These are phyloP conservation scores for Vimba vimba DNA, from an alignment of 2,113 vertebrate genomes.

Conservation along the genomic window DNA sequence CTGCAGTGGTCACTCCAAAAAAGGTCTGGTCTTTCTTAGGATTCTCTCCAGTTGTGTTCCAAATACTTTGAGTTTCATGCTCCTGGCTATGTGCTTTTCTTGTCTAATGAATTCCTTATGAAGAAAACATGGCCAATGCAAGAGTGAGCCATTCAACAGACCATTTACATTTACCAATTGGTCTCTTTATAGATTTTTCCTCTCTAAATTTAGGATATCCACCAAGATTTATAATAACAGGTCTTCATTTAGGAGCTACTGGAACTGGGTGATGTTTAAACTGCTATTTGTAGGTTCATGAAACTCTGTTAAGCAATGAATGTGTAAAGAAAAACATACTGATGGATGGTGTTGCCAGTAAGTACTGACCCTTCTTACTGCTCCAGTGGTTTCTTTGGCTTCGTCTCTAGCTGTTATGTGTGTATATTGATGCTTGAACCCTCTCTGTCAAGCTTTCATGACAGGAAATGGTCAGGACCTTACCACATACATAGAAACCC, in stretches of 20 bases:
- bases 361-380: neutral
- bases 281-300: neutral
- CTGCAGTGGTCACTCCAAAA: conserved; percentile 34
- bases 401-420: neutral
- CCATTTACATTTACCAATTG: conserved; percentile 33
- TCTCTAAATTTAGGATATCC: conserved; percentile 22
- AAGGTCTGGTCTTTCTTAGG: conserved; percentile 57
- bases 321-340: neutral
- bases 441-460: conserved; percentile 13
- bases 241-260: conserved; percentile 10
- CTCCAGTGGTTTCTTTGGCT: conserved; percentile 7
- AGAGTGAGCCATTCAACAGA: conserved; percentile 32
- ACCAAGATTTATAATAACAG: conserved; percentile 34
- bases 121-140: conserved; percentile 39
- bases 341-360: conserved; percentile 11
- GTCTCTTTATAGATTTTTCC: conserved; percentile 17
- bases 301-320: conserved; percentile 4
- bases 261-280: neutral
- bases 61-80: conserved; percentile 34
- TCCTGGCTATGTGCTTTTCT: conserved; percentile 52
- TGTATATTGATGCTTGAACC: neutral
- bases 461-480: conserved; percentile 36
- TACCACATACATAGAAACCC: conserved; percentile 27
- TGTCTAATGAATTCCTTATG: conserved; percentile 62
- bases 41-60: conserved; percentile 29